phyloP scores from a whole-genome alignment of 2,888 invertebrate species.

The Parelbella ahira region DNA sequence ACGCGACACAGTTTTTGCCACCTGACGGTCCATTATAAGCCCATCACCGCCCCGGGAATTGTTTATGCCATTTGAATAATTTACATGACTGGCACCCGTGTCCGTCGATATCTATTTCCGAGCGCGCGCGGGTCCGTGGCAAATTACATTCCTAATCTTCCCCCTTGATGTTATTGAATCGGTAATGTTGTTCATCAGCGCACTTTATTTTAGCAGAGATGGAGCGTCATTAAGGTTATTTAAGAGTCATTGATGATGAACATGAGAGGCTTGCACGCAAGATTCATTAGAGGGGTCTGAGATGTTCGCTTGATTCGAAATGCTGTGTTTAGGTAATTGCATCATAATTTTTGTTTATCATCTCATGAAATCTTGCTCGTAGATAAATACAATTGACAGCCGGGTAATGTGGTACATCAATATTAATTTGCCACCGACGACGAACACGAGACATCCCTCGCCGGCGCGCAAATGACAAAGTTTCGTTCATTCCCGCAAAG shows the following conservation, averaged over 20 bases:
- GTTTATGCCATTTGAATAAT: slow-evolving; percentile 34
- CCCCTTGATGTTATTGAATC: no score
- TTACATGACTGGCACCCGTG: slow-evolving; percentile 28
- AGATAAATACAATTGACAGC: neutral
- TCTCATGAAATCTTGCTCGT: no score
- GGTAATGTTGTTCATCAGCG: no score
- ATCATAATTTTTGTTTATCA: no score
- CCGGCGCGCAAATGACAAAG: neutral
- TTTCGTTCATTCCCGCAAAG: neutral
- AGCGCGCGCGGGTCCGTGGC: slow-evolving; percentile 12
- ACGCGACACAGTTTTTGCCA: slow-evolving; percentile 24
- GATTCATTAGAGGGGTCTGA: no score
- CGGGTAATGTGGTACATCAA: neutral
- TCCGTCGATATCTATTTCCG: slow-evolving; percentile 21
- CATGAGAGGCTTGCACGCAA: no score
- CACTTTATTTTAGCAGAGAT: neutral
- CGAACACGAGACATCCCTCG: neutral
- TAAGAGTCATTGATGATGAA: no score
- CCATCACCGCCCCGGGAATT: slow-evolving; percentile 32
- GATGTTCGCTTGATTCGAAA: no score
- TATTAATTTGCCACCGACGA: neutral
- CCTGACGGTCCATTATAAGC: slow-evolving; percentile 34
- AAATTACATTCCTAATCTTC: slow-evolving; percentile 8
- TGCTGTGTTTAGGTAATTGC: no score
- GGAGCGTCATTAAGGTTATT: no score